phyloP scores from a whole-genome alignment of 2,888 invertebrate species.

The Xestoiulus laeticollis region DNA sequence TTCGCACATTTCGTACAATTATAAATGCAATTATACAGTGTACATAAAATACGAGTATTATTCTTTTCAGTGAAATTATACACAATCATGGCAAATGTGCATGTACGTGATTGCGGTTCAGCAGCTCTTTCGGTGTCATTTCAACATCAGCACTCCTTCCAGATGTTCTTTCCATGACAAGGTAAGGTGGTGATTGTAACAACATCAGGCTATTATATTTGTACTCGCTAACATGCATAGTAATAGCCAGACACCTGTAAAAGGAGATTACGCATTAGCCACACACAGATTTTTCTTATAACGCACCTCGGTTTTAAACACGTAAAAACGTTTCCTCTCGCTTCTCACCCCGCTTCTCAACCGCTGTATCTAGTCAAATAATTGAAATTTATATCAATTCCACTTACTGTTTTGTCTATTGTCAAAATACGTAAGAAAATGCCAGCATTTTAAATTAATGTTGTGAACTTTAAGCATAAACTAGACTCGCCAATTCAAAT shows the following conservation, averaged over 20 bases:
- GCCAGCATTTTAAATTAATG: no score
- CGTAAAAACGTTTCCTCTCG: no score
- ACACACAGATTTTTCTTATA: not conserved
- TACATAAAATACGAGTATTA: conserved; percentile 9
- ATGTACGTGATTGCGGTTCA: not conserved
- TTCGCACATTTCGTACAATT: no score
- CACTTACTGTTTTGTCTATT: no score
- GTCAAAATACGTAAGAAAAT: no score
- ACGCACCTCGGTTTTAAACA: not conserved
- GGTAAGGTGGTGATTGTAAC: conserved; percentile 50
- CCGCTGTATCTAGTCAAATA: no score
- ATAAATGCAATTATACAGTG: not conserved
- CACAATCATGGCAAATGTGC: conserved; percentile 13
- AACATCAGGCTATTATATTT: conserved; percentile 51
- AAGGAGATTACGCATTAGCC: not conserved
- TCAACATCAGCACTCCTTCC: conserved; percentile 48
- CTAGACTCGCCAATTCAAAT: no score
- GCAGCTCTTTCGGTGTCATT: not conserved
- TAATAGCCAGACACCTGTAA: conserved; percentile 50
- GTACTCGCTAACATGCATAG: no score
- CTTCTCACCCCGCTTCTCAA: conserved; percentile 51
- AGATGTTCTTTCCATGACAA: conserved; percentile 47
- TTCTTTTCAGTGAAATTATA: not conserved
- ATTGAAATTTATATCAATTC: conserved; percentile 46
- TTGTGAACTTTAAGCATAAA: no score